These are phyloP conservation scores for Agapornis canus DNA, from an alignment of 2,797 vertebrate genomes.

Conservation along the genomic window DNA sequence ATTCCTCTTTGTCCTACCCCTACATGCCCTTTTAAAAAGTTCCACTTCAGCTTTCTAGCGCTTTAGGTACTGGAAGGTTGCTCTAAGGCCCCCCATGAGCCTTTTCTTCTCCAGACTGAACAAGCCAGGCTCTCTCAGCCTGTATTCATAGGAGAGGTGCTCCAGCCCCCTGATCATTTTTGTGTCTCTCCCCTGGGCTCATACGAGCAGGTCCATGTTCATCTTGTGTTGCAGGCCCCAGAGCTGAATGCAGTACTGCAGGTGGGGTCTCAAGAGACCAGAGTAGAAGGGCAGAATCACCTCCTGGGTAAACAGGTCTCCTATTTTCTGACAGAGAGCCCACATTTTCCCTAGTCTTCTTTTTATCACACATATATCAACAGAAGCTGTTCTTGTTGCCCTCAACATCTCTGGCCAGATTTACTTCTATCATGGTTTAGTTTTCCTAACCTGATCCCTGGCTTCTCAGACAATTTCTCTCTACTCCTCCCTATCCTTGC, in stretches of 20 bases:
- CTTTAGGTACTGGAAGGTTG: neutral
- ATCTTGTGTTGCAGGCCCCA: neutral
- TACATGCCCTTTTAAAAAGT: neutral
- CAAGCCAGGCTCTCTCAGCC: neutral
- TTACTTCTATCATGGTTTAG: neutral
- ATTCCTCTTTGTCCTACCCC: neutral
- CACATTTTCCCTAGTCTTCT: neutral
- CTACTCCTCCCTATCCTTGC: neutral
- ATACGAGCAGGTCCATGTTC: neutral
- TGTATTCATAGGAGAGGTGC: neutral
- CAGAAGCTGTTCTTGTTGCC: neutral
- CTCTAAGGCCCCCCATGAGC: neutral
- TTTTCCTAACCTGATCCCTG: neutral
- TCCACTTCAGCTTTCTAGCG: neutral
- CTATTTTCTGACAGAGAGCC: neutral
- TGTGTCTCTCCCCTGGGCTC: neutral
- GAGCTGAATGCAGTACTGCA: neutral
- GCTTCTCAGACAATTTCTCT: neutral
- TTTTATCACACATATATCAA: neutral
- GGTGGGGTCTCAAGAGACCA: neutral
- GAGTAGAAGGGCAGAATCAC: neutral
- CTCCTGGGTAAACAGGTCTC: neutral
- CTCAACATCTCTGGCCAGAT: neutral
- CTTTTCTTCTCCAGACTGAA: neutral
- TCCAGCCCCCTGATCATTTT: neutral